phyloP scores from a whole-genome alignment of 1,140 invertebrate species.

The Diuraphis noxia region DNA sequence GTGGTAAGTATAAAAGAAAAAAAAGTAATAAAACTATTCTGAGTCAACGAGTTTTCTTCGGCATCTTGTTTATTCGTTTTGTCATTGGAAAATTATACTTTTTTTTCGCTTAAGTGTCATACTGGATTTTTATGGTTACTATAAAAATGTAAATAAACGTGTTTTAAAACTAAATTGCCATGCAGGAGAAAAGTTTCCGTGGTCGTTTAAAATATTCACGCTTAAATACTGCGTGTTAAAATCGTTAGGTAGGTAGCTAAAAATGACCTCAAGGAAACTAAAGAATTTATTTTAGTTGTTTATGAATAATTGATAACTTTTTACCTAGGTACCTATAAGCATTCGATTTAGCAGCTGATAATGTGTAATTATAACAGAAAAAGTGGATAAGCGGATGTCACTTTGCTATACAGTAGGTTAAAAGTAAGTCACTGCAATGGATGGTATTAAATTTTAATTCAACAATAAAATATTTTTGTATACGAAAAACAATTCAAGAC shows the following conservation, averaged over 20 bases:
- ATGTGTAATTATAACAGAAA: neutral
- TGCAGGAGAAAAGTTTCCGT: neutral
- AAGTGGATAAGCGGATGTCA: no score
- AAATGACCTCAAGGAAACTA: neutral
- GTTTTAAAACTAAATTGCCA: slow-evolving; percentile 16
- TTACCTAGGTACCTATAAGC: neutral
- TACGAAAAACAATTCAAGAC: no score
- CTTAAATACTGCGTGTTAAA: neutral
- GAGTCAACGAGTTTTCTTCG: slow-evolving; percentile 10
- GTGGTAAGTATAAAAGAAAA: neutral
- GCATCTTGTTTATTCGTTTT: slow-evolving; percentile 26
- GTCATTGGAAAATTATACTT: slow-evolving; percentile 36
- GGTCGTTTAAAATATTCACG: neutral
- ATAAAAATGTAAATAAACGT: slow-evolving; percentile 35
- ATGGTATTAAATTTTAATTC: no score
- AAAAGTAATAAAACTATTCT: slow-evolving; percentile 35
- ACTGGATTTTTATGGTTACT: slow-evolving; percentile 10
- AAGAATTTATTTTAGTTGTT: neutral
- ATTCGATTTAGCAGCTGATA: neutral
- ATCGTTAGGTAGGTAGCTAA: neutral
- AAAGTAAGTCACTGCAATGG: no score
- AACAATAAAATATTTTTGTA: no score
- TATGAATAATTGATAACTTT: neutral
- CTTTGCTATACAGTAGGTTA: no score
- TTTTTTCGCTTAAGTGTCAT: slow-evolving; percentile 16